Evolutionary conservation across 1,140 invertebrate genomes (phyloP).

Genomic region (Zelostemma sp.): DNA sequence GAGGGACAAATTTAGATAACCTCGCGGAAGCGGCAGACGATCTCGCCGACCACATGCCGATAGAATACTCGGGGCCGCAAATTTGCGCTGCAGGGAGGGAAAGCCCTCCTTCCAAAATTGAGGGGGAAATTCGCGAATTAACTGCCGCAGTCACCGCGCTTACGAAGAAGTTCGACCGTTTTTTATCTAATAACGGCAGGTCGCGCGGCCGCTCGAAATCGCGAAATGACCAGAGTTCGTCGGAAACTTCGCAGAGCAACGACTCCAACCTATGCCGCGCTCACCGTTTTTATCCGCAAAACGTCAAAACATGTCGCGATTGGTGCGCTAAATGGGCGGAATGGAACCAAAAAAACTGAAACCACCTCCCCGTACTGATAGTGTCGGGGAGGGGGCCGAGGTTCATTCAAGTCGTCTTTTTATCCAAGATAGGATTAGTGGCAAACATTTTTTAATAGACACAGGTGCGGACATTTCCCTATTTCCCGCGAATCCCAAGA

Average conservation of each 20-base stretch:
- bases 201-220: no score
- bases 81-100: neutral
- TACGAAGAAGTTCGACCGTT: no score
- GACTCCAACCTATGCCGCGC: neutral
- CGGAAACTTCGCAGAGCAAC: no score
- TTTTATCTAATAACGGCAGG: no score
- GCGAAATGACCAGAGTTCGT: no score
- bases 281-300: no score
- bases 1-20: neutral
- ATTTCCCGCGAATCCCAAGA: slow-evolving; percentile 40
- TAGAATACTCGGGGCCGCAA: neutral
- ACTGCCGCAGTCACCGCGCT: neutral
- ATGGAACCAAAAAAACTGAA: neutral
- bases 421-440: no score
- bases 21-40: neutral
- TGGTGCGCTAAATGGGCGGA: neutral
- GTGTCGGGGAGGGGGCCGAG: neutral
- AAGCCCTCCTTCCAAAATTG: neutral
- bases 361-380: neutral
- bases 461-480: slow-evolving; percentile 8
- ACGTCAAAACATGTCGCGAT: no score
- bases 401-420: neutral
- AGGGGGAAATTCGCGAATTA: neutral
- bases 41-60: neutral
- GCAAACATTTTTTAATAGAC: neutral